Evolutionary conservation across 2,888 invertebrate species (phyloP).

Genomic region (Drosophila subsilvestris): DNA sequence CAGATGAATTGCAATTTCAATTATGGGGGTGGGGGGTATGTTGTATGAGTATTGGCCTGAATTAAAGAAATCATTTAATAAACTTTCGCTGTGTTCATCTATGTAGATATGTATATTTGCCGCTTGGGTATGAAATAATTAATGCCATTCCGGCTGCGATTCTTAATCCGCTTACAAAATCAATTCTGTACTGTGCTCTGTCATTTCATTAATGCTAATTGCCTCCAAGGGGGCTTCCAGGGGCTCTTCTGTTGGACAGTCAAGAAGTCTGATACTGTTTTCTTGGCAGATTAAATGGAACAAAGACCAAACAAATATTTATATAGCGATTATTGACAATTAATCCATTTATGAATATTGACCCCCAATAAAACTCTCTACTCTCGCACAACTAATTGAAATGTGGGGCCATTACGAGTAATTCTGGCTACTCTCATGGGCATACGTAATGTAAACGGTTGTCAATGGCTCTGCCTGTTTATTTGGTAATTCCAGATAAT

Average conservation of each 20-base stretch:
- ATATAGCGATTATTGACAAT: not conserved
- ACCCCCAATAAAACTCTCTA: not conserved
- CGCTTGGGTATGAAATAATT: too few species aligned
- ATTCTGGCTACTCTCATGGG: too few species aligned
- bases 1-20: conserved; percentile 29
- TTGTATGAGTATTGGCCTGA: too few species aligned
- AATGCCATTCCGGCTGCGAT: too few species aligned
- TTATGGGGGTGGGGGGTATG: not conserved
- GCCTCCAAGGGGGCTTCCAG: too few species aligned
- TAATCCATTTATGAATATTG: not conserved
- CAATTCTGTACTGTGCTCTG: too few species aligned
- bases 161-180: too few species aligned
- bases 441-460: not conserved
- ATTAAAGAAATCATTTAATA: too few species aligned
- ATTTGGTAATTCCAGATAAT: not conserved
- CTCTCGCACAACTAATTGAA: not conserved
- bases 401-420: not conserved
- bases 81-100: too few species aligned
- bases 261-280: not conserved
- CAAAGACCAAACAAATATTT: not conserved
- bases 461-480: not conserved
- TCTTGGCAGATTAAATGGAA: not conserved
- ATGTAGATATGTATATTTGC: too few species aligned
- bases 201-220: too few species aligned
- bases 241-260: too few species aligned